Evolutionary conservation across 2,888 invertebrate genomes (phyloP).

Genomic region (Pecten maximus): DNA sequence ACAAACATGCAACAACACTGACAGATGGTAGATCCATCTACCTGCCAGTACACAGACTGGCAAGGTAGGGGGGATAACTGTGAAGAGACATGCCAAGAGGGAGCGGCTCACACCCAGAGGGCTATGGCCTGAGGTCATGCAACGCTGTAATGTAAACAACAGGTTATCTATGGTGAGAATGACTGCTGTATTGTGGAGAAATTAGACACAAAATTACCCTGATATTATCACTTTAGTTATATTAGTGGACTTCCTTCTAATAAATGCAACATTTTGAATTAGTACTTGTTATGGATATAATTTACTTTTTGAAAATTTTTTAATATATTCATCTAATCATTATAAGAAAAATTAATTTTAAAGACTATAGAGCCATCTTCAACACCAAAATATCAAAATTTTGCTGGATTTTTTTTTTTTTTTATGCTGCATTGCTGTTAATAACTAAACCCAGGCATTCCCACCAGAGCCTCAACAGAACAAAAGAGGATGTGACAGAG

Average conservation of each 20-base stretch:
- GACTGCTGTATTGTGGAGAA: not conserved
- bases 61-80: slow-evolving; percentile 7
- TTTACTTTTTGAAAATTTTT: not conserved
- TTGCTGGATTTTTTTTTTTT: too few species aligned
- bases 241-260: not conserved
- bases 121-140: not conserved
- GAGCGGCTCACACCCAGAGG: not conserved
- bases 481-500: not conserved
- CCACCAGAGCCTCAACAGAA: not conserved
- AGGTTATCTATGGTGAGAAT: not conserved
- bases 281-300: not conserved
- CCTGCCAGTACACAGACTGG: not conserved
- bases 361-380: too few species aligned
- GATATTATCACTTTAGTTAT: not conserved
- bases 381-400: too few species aligned
- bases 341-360: not conserved
- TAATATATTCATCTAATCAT: not conserved
- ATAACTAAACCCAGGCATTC: not conserved
- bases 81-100: not conserved
- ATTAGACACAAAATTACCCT: not conserved
- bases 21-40: not conserved
- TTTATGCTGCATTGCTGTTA: too few species aligned
- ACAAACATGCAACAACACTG: slow-evolving; percentile 20
- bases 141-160: not conserved
- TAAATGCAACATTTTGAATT: not conserved